Base-by-base conservation (phyloP, 2,113 vertebrate genomes). In the Syngnathus typhle region DNA sequence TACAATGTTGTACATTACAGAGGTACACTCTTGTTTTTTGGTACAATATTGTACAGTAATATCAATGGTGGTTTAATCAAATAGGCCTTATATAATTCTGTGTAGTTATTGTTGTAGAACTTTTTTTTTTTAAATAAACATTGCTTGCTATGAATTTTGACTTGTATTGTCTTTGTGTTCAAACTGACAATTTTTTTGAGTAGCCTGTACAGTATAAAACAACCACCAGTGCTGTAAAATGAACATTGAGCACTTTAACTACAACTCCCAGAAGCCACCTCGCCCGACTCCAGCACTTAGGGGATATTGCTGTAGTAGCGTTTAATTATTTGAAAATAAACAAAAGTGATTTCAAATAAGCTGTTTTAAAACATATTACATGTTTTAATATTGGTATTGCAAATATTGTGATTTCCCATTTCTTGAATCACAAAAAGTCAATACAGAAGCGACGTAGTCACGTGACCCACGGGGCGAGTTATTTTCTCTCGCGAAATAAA, bases 21-120 rank as follows among this genome's bases (percentile, higher is more conserved):
- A 94, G 93, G 93, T 94, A 93, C 93, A 92, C 82, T 91, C 89
- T 84, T 92, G 86, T 84, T 32, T 88, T 62, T 89, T 92, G 92
- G 92, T 94, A 93, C 93, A 93, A 90, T 93, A 92, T 92, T 94
- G 93, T 94, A 94, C 94, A 94, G 93, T 93, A 90, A 91, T 93
- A 92, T 93, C 91, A 91, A 91, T 91, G 92, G 90, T 89, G 88
- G 87, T 90, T 89, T 89, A 89, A 90, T 91, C 82, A 85, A 90
- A 92, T 91, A 91, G 87, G 89, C 85, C 88, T 89, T 89, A 91
- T 92, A 91, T 90, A 88, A 90, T 88, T 91, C 77, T 82, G 88
- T 91, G 88, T 92, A 93, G 91, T 90, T 91, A 84, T 88, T 90
- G 90, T 92, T 90, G 90, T 90, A 87, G 81, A 88, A 84, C 69